A percentile compares a stretch with the other conserved stretches of the same genome.
phyloP scores from a whole-genome alignment of 1,140 invertebrate genomes.

The Drosophila seguyi region DNA sequence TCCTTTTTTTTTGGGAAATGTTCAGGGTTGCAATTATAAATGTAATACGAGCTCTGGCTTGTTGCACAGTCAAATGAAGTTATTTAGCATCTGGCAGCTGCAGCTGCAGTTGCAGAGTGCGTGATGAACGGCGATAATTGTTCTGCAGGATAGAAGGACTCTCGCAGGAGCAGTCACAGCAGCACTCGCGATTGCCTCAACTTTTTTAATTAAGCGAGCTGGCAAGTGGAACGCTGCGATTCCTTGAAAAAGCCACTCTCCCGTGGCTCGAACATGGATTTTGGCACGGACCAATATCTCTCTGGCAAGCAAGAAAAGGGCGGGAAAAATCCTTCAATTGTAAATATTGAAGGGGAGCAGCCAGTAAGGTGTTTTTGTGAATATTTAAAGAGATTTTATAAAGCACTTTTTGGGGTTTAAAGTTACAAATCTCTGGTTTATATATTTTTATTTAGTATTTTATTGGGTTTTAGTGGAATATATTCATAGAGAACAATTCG shows the following conservation, averaged over 20 bases:
- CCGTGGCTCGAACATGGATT: background rate
- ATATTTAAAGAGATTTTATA: background rate
- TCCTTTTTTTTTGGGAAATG: constrained; percentile 1
- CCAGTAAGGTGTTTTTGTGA: background rate
- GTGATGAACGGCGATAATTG: constrained; percentile 45
- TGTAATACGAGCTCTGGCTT: constrained; percentile 32
- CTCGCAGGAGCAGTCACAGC: background rate
- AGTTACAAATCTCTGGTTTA: background rate
- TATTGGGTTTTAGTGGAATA: too few relatives aligned
- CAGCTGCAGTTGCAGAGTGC: constrained; percentile 31
- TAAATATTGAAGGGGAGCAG: background rate
- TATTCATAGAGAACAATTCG: too few relatives aligned
- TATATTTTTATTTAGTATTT: background rate
- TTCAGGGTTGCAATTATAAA: constrained; percentile 56
- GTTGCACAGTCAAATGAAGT: constrained; percentile 48
- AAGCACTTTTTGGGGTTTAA: background rate
- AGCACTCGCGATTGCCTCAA: constrained; percentile 17
- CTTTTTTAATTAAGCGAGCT: constrained; percentile 56
- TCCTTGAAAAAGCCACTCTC: background rate
- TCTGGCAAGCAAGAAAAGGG: background rate
- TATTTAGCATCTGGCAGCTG: constrained; percentile 41
- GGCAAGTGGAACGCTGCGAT: constrained; percentile 18
- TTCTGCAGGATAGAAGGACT: constrained; percentile 25
- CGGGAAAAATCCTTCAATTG: constrained; percentile 5
- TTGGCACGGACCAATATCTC: constrained; percentile 14